These are phyloP conservation scores for Etheostoma perlongum DNA, from an alignment of 2,797 vertebrate genomes.

Conservation along the genomic window DNA sequence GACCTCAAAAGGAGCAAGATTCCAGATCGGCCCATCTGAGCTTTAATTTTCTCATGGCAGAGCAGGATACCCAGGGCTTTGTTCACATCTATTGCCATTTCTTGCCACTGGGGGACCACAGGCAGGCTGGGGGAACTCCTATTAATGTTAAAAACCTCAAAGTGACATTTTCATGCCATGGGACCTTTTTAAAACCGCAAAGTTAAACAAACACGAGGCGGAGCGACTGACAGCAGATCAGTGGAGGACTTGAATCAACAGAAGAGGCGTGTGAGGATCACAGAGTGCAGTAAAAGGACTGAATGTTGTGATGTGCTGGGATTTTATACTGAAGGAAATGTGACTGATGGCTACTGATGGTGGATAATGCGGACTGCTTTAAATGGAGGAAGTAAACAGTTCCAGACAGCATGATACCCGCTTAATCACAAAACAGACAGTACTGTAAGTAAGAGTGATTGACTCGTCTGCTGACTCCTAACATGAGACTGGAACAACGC, in stretches of 20 bases:
- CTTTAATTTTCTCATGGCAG: no score
- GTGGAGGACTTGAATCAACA: conserved; percentile 41
- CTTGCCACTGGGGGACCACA: no score
- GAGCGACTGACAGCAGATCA: conserved; percentile 35
- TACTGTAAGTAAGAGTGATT: conserved; percentile 14
- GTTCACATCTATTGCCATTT: no score
- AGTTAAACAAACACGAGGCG: conserved; percentile 12
- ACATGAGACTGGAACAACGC: not conserved
- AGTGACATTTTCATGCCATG: no score
- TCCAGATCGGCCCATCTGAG: no score
- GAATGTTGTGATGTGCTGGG: conserved; percentile 12
- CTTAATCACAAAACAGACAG: conserved; percentile 24
- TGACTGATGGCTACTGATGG: conserved; percentile 44
- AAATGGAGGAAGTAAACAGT: conserved; percentile 33
- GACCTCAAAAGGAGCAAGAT: no score
- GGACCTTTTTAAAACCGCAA: not conserved
- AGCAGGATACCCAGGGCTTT: no score
- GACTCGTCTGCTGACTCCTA: conserved; percentile 33
- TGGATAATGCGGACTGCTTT: conserved; percentile 38
- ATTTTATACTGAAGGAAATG: conserved; percentile 10
- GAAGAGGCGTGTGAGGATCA: not conserved
- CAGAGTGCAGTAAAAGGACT: conserved; percentile 9
- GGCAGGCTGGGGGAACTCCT: no score
- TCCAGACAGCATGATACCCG: conserved; percentile 7
- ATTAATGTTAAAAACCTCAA: no score